Evolutionary conservation across 1,140 invertebrate species (phyloP).

Genomic region (Pteromalus puparum): DNA sequence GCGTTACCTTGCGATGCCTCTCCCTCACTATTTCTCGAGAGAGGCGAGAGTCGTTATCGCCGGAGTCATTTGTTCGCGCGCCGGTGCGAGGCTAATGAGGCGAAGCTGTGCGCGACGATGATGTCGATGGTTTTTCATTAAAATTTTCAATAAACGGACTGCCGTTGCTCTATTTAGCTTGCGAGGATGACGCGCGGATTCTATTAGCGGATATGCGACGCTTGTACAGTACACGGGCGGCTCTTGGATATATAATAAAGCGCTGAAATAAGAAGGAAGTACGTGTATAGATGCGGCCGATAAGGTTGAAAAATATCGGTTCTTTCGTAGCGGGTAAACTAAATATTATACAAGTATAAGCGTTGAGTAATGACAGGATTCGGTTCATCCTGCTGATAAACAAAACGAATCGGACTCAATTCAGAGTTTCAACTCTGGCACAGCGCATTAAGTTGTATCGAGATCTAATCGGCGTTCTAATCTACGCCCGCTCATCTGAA

Average conservation of each 20-base stretch:
- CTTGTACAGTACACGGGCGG: neutral
- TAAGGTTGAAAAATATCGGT: too few species aligned
- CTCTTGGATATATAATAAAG: neutral
- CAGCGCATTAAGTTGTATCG: neutral
- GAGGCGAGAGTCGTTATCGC: neutral
- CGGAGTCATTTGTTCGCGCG: neutral
- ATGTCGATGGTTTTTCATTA: constrained; percentile 2
- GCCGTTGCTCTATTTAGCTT: neutral
- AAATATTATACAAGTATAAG: too few species aligned
- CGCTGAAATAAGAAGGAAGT: neutral
- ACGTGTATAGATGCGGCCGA: too few species aligned
- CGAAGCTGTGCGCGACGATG: neutral
- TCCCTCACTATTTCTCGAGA: neutral
- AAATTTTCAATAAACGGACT: neutral
- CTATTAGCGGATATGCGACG: neutral
- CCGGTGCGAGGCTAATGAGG: neutral
- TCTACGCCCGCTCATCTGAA: neutral
- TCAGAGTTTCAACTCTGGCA: neutral
- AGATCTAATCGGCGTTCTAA: neutral
- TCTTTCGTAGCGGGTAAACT: too few species aligned
- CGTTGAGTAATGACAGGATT: too few species aligned
- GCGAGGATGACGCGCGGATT: neutral
- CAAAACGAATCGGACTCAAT: neutral
- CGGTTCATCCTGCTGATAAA: too few species aligned
- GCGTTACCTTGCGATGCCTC: neutral